phyloP scores from a whole-genome alignment of 1,140 invertebrate genomes.

The Neodiprion fabricii region DNA sequence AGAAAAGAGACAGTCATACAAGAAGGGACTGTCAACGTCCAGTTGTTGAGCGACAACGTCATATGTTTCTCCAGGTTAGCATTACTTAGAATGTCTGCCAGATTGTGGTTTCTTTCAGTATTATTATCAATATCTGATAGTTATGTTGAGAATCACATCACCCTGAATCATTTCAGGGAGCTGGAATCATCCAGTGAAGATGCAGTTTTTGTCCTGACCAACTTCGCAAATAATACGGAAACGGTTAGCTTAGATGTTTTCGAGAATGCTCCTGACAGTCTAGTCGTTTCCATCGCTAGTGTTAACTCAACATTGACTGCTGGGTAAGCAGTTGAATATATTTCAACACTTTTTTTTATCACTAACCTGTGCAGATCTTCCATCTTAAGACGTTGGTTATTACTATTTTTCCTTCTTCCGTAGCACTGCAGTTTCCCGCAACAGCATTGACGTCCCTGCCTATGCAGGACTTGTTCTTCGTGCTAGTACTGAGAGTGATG shows the following conservation, averaged over 20 bases:
- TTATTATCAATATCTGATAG: too few relatives aligned
- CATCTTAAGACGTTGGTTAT: background rate
- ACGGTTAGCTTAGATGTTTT: conserved; percentile 55
- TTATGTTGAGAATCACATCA: too few relatives aligned
- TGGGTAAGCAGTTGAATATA: background rate
- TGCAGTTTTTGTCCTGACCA: conserved; percentile 58
- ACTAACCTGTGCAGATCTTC: too few relatives aligned
- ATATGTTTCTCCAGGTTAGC: conserved; percentile 58
- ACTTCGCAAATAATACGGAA: conserved; percentile 52
- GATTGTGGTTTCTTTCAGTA: background rate
- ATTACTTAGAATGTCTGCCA: background rate
- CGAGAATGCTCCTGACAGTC: conserved; percentile 28
- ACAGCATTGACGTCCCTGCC: background rate
- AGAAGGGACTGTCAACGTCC: conserved; percentile 48
- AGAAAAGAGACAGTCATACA: conserved; percentile 49
- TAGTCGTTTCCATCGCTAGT: background rate
- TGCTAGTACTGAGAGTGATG: background rate
- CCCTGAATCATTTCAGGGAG: background rate
- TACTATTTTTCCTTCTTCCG: background rate
- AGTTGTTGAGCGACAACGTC: conserved; percentile 50
- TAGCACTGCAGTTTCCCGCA: background rate
- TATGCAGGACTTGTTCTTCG: background rate
- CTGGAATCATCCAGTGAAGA: conserved; percentile 19
- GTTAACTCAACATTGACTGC: background rate
- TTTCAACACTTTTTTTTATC: background rate